phyloP scores from a whole-genome alignment of 2,888 invertebrate species.

The Parascotia fuliginaria region DNA sequence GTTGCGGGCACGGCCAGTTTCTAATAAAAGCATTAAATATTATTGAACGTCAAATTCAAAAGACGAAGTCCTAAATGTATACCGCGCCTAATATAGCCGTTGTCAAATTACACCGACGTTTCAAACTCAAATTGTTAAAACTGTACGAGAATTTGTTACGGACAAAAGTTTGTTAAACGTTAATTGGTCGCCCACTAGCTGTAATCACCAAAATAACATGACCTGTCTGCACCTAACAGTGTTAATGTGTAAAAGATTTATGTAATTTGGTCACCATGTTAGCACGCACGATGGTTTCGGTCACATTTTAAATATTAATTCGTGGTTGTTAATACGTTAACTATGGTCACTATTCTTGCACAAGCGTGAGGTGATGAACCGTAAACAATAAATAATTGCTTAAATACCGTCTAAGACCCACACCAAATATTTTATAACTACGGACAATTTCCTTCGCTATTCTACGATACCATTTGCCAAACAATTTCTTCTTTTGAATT shows the following conservation, averaged over 20 bases:
- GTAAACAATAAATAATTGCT: slow-evolving; percentile 71
- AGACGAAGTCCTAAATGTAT: slow-evolving; percentile 36
- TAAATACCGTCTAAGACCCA: slow-evolving; percentile 46
- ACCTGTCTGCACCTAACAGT: slow-evolving; percentile 19
- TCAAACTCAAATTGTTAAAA: slow-evolving; percentile 81
- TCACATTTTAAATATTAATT: slow-evolving; percentile 75
- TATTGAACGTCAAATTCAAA: neutral
- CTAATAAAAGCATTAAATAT: neutral
- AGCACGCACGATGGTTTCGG: slow-evolving; percentile 63
- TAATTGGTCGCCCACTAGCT: slow-evolving; percentile 77
- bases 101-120: slow-evolving; percentile 76
- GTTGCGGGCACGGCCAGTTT: no score
- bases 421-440: slow-evolving; percentile 48
- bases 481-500: slow-evolving; percentile 13
- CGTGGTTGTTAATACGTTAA: slow-evolving; percentile 73
- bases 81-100: slow-evolving; percentile 52
- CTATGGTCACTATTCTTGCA: slow-evolving; percentile 71
- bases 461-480: slow-evolving; percentile 30
- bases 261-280: slow-evolving; percentile 27
- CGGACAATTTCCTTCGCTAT: slow-evolving; percentile 32
- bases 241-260: slow-evolving; percentile 5
- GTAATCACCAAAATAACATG: slow-evolving; percentile 49
- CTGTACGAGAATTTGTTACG: slow-evolving; percentile 83
- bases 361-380: slow-evolving; percentile 69
- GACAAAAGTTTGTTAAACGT: slow-evolving; percentile 77